phyloP scores from a whole-genome alignment of 2,113 vertebrate species.

The Xenotilapia leptura region DNA sequence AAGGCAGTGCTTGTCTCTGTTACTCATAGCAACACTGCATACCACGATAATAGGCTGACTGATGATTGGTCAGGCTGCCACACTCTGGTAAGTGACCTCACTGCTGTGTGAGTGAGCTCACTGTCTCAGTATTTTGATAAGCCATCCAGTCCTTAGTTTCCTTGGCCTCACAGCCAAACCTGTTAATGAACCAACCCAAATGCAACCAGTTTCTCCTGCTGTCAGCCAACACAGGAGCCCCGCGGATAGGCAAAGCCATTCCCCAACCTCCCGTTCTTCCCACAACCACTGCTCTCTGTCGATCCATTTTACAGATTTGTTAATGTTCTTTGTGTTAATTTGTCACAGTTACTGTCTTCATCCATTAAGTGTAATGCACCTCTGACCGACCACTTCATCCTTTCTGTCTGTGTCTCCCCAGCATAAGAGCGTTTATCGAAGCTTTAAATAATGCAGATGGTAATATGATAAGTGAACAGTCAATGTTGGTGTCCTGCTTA shows the following conservation, averaged over 20 bases:
- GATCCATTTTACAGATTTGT: neutral
- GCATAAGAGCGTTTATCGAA: constrained; percentile 54
- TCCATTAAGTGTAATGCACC: neutral
- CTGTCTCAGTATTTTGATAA: constrained; percentile 65
- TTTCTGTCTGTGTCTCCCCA: constrained; percentile 20
- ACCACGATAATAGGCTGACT: constrained; percentile 62
- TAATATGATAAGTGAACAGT: constrained; percentile 66
- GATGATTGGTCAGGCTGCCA: constrained; percentile 64
- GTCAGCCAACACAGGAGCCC: neutral
- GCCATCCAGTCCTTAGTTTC: constrained; percentile 17
- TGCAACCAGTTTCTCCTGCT: neutral
- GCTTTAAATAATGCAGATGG: constrained; percentile 71
- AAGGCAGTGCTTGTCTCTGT: constrained; percentile 51
- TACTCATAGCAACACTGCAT: constrained; percentile 71
- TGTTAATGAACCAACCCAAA: constrained; percentile 13
- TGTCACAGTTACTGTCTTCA: neutral
- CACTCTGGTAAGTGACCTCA: constrained; percentile 62
- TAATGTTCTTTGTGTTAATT: neutral
- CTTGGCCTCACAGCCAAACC: constrained; percentile 4
- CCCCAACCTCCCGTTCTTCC: neutral
- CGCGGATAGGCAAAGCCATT: neutral
- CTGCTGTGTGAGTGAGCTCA: constrained; percentile 61
- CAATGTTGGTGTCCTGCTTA: constrained; percentile 52
- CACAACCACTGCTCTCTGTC: neutral
- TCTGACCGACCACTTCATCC: neutral